A percentile compares a stretch with the other conserved stretches of the same genome.
Evolutionary conservation across 2,113 vertebrate species (phyloP).

Genomic region (Corydoras maculifer): DNA sequence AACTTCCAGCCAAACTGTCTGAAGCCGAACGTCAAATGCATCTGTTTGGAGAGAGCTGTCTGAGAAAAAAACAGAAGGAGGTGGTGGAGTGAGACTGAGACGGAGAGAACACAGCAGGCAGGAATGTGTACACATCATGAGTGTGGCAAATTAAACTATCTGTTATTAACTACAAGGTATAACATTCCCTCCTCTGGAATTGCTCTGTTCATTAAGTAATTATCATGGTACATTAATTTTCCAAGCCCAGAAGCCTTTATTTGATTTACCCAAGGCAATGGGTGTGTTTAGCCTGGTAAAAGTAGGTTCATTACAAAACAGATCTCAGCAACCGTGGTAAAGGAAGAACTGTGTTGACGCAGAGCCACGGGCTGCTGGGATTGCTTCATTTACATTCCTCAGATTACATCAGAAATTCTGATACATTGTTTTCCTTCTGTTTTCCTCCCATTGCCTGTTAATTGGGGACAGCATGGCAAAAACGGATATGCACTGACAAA

Average conservation of each 20-base stretch:
- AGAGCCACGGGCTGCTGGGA: constrained; percentile 45
- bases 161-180: constrained; percentile 61
- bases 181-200: constrained; percentile 54
- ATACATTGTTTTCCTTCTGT: constrained; percentile 36
- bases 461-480: constrained; percentile 55
- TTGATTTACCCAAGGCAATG: constrained; percentile 53
- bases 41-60: constrained; percentile 31
- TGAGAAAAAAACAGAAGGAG: constrained; percentile 32
- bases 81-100: constrained; percentile 24
- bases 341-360: constrained; percentile 37
- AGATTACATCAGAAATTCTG: constrained; percentile 60
- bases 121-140: constrained; percentile 49
- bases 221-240: constrained; percentile 62
- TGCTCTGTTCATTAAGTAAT: constrained; percentile 59
- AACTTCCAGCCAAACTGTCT: constrained; percentile 12
- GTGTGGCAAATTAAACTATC: constrained; percentile 50
- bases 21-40: constrained; percentile 6
- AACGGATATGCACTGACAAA: constrained; percentile 55
- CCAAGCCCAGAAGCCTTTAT: constrained; percentile 53
- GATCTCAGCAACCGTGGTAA: constrained; percentile 41
- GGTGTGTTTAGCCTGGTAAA: constrained; percentile 33
- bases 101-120: constrained; percentile 42
- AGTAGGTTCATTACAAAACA: constrained; percentile 50
- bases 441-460: constrained; percentile 39
- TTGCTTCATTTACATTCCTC: constrained; percentile 57